Evolutionary conservation across 2,113 vertebrate genomes (phyloP), one percentile per base, ranked within the genome.

Genomic region (Microtus ochrogaster): DNA sequence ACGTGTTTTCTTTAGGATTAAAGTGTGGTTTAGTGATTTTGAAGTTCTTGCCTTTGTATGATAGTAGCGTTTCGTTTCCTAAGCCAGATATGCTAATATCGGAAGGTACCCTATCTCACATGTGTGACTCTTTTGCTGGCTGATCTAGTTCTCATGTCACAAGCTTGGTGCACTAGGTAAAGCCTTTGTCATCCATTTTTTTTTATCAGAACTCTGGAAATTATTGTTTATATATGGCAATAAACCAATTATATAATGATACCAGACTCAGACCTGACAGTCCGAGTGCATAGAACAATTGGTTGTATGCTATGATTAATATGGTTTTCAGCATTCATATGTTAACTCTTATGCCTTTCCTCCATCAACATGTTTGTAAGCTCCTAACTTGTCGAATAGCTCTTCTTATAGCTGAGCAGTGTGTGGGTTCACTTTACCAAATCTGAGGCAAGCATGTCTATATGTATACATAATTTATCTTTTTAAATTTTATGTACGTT

Each of bases 251-350:
- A 63, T 89, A 94, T 82, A 73, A 39, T 17, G 19, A 95, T 55
- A 73, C 93, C 88, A 82, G 52, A 96, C 88, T 95, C 94, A 93
- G 66, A 90, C 39, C 92, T 66, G n/a, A 81, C 74, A 72, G 4
- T 89, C 41, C 76, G 74, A 90, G 78, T 24, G 76, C 87, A 39
- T 79, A 33, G 94, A 85, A 39, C 30, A 81, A 83, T 94, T 94
- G 91, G 41, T 81, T 95, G 94, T 95, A 44, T 89, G 87, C 24
- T 33, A 79, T 96, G 87, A 94, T 96, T 82, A 94, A 94, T 94
- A 93, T 44, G 81, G 52, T 79, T 96, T 87, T 49, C 36, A 79
- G 49, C 92, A 94, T 78, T 94, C 66, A 89, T 87, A 36, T 95
- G 70, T 90, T 91, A 92, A 84, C 87, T 73, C 7, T 68, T 88